Evolutionary conservation across 92 coral and sea anemone genomes (phyloP).

Genomic region (Anthopleura xanthogrammica): DNA sequence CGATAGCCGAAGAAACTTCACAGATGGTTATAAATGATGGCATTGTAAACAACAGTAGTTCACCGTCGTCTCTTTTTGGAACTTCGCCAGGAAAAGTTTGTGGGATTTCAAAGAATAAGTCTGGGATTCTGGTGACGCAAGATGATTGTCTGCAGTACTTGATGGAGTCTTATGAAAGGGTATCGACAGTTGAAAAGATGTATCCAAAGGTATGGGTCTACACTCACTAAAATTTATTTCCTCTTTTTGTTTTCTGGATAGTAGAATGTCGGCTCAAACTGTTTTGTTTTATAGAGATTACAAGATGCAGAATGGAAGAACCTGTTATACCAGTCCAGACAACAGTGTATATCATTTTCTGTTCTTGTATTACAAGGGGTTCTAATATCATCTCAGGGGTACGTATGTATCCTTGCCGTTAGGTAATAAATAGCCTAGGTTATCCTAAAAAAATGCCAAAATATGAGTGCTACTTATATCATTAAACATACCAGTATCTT

Average conservation of each 20-base stretch:
- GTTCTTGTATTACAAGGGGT: conserved; percentile 64
- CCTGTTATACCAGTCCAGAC: conserved; percentile 46
- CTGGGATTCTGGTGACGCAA: conserved; percentile 7
- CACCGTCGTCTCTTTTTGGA: background rate
- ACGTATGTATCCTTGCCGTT: conserved; percentile 13
- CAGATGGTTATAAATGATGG: conserved; percentile 70
- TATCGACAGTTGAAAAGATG: conserved; percentile 52
- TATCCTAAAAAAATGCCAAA: too few species aligned
- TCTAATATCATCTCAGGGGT: conserved; percentile 6
- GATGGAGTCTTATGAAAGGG: conserved; percentile 61
- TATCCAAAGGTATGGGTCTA: conserved; percentile 50
- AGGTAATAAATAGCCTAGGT: background rate
- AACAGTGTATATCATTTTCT: conserved; percentile 61
- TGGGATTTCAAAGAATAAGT: background rate
- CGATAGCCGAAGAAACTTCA: conserved; percentile 66
- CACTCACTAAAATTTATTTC: too few species aligned
- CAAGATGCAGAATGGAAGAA: conserved; percentile 59
- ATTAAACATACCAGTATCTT: too few species aligned
- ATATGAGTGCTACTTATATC: too few species aligned
- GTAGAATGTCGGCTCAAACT: too few species aligned
- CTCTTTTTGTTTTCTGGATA: too few species aligned
- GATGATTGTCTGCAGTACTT: conserved; percentile 44
- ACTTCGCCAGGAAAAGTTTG: background rate
- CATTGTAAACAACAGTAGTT: background rate
- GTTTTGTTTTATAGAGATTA: conserved; percentile 48